Conservation (phyloP, 2,797 vertebrate species). For the Margarornis squamiger region DNA sequence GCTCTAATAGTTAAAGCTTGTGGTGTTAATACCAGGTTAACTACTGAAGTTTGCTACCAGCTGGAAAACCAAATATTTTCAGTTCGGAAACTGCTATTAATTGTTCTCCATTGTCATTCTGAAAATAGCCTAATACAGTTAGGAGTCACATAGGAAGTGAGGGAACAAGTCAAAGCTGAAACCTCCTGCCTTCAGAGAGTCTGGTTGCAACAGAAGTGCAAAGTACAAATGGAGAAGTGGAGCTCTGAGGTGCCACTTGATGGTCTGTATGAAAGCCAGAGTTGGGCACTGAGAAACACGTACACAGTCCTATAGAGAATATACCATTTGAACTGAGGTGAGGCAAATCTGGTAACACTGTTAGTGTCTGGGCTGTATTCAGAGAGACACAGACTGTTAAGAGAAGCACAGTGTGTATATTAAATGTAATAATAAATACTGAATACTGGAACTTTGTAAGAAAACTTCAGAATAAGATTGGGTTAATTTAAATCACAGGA, state of each 20-base stretch:
- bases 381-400: neutral
- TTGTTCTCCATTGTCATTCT: neutral
- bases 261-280: neutral
- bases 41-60: neutral
- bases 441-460: neutral
- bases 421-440: neutral
- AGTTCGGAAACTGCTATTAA: neutral
- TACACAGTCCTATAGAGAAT: neutral
- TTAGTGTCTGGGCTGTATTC: neutral
- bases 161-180: neutral
- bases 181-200: neutral
- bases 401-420: neutral
- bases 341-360: neutral
- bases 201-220: neutral
- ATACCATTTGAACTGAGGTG: neutral
- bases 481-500: neutral
- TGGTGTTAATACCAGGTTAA: neutral
- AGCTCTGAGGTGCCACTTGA: neutral
- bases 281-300: rapidly evolving
- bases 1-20: neutral
- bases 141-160: neutral
- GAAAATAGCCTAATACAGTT: neutral
- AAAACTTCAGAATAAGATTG: neutral
- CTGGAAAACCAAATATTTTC: neutral
- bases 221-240: neutral